Conservation (phyloP, 64 coral and sea anemone genomes). For the Pocillopora damicornis region DNA sequence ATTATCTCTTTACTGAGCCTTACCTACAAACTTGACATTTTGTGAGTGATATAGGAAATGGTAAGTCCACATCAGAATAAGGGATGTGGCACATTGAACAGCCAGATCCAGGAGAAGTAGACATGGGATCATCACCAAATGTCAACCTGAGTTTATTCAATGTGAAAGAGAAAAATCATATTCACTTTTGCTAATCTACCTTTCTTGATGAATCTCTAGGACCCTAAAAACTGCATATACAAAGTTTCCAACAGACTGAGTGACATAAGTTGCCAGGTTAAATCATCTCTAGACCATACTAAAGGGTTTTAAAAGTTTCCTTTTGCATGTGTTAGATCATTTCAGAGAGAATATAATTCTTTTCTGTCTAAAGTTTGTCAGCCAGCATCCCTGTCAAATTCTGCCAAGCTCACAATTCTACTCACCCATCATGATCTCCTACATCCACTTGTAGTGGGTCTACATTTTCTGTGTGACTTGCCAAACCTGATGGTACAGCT, state of each 20-base stretch:
- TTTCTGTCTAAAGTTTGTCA: neutral
- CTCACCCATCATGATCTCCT: conserved; percentile 11
- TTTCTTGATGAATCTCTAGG: too few relatives aligned
- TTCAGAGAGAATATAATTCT: neutral
- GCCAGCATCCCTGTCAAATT: neutral
- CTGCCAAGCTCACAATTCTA: neutral
- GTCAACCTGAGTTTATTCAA: neutral
- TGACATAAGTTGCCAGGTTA: too few relatives aligned
- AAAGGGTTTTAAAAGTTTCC: too few relatives aligned
- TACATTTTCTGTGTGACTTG: neutral
- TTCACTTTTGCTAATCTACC: too few relatives aligned
- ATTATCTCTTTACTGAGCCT: neutral
- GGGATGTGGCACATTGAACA: conserved; percentile 88
- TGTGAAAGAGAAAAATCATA: too few relatives aligned
- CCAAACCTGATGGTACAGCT: neutral
- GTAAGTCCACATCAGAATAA: conserved; percentile 77
- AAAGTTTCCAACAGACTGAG: too few relatives aligned
- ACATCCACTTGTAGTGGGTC: conserved; percentile 2
- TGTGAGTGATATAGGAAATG: conserved; percentile 74
- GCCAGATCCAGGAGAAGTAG: conserved; percentile 42
- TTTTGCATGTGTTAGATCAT: too few relatives aligned
- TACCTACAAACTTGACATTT: conserved; percentile 90
- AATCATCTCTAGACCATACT: too few relatives aligned
- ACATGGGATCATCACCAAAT: conserved; percentile 31
- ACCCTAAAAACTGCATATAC: too few relatives aligned